These are phyloP conservation scores for Irena cyanogastra DNA, from an alignment of 2,113 vertebrate species.

Conservation along the genomic window DNA sequence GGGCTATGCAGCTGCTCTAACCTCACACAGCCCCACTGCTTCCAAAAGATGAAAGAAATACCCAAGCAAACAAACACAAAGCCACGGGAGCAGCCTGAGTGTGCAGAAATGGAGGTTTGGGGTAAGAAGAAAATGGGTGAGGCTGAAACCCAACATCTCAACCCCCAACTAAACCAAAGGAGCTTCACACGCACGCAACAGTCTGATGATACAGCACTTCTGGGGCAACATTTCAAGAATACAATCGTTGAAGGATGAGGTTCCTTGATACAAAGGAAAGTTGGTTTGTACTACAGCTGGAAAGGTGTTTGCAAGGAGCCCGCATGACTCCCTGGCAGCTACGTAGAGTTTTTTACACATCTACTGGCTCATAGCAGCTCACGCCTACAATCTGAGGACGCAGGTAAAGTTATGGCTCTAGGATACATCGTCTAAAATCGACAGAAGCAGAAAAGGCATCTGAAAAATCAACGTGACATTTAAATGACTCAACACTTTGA, in stretches of 20 bases:
- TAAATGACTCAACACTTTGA: constrained; percentile 33
- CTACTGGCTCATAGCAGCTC: constrained; percentile 68
- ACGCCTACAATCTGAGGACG: constrained; percentile 49
- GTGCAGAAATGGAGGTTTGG: neutral
- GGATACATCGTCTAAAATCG: constrained; percentile 27
- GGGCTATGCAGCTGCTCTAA: neutral
- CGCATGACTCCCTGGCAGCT: neutral
- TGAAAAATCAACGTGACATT: neutral
- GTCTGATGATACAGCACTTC: constrained; percentile 12
- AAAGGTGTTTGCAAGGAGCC: neutral
- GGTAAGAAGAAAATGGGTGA: neutral
- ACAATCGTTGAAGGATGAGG: neutral
- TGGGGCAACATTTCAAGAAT: constrained; percentile 2
- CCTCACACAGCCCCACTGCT: neutral
- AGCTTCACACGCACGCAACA: neutral
- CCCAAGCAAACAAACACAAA: neutral
- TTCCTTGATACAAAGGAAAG: constrained; percentile 54
- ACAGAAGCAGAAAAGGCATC: constrained; percentile 68
- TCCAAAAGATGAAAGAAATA: neutral
- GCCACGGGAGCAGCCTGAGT: neutral
- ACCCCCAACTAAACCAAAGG: neutral
- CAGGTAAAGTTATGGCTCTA: constrained; percentile 66
- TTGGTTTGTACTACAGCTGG: constrained; percentile 14
- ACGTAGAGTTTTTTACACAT: neutral
- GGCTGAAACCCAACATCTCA: neutral